Base-by-base conservation (phyloP, 53 echinoderm and acorn worm genomes). In the Echinarachnius parma region DNA sequence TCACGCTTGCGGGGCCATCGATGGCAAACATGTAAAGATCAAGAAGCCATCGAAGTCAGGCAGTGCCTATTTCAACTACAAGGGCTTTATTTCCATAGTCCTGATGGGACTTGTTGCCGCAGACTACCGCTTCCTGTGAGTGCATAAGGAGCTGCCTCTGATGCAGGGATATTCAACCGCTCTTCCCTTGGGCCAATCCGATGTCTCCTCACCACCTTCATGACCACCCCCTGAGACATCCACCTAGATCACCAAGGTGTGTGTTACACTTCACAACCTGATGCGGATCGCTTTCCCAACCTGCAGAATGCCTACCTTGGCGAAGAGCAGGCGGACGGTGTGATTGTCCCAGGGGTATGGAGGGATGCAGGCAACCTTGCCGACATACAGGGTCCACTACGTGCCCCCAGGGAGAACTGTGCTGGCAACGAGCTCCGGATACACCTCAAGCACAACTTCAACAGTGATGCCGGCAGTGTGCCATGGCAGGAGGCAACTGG, bases 401-500 rank as follows among this genome's bases (percentile, higher is more conserved):
- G 25, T 2, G 54, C 2, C 26, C 54, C 26, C 54, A 54, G 54
- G n/a, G 48, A 48, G 25, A 26, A 11, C 0, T 28, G 54, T 54
- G 54, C 54, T 54, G 54, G 54, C 11, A 54, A 54, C 2, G 2
- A 15, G 54, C 26, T 54, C 2, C 13, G 54, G 54, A 54, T n/a
- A 7, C 26, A 54, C 13, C 54, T 54, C 10, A 54, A 54, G 26
- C n/a, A 26, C 54, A 23, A 52, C 3, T 52, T 4, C 14, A 52
- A 52, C 52, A 54, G 54, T 5, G 26, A 54, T 11, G 27, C 54
- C 13, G 27, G 54, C 13, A 26, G 54, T 15, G 54, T 54, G 11
- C 54, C 26, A 11, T 54, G 54, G 54, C 27, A 54, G n/a, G 54
- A 54, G 5, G 54, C 54, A 54, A 15, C 54, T n/a, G n/a, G n/a